Conservation (phyloP, 2,113 vertebrate species). For the Podocnemis expansa region DNA sequence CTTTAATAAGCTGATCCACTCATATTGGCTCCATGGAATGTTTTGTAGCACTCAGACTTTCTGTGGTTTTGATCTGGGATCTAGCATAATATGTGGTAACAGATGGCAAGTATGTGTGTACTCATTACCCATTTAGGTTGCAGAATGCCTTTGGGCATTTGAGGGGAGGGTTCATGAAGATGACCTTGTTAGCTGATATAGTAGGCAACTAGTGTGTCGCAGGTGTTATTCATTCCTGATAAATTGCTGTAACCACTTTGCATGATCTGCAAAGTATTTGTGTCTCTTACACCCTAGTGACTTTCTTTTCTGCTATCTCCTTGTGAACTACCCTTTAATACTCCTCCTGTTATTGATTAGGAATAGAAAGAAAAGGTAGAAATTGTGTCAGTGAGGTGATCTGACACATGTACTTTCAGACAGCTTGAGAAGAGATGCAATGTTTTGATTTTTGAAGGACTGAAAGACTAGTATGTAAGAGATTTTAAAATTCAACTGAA, state of each 20-base stretch:
- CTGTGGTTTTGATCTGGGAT: not conserved
- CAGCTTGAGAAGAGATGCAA: not conserved
- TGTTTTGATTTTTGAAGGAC: not conserved
- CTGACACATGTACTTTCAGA: not conserved
- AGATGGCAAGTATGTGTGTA: not conserved
- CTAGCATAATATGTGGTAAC: not conserved
- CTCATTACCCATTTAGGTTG: not conserved
- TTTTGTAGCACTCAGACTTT: not conserved
- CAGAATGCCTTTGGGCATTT: constrained; percentile 1
- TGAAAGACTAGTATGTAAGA: not conserved
- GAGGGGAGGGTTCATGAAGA: not conserved
- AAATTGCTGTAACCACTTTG: not conserved
- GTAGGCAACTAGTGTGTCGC: not conserved
- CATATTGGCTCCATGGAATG: not conserved
- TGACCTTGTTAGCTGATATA: not conserved
- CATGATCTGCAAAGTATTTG: not conserved
- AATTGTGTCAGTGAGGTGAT: not conserved
- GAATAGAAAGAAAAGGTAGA: not conserved
- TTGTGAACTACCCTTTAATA: not conserved
- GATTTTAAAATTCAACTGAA: not conserved
- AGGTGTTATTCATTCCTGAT: not conserved
- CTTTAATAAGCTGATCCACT: not conserved
- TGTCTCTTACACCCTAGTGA: not conserved
- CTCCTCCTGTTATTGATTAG: not conserved
- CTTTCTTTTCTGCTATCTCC: not conserved